A percentile compares a stretch with the other conserved stretches of the same genome.
phyloP scores from a whole-genome alignment of 2,888 invertebrate species.

The Odiellus spinosus region DNA sequence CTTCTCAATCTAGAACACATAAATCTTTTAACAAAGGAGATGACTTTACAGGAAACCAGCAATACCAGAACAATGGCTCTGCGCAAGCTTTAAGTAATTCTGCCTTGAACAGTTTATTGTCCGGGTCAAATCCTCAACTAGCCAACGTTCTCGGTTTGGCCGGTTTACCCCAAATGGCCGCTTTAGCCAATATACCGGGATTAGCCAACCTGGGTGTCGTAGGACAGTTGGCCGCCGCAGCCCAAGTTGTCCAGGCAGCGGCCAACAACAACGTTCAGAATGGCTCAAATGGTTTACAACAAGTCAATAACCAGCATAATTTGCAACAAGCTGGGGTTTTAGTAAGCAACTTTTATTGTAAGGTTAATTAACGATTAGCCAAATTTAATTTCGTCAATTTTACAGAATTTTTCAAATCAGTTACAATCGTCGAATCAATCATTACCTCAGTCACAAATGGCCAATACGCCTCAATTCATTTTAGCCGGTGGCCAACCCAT shows the following conservation, averaged over 20 bases:
- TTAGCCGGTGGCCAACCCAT: constrained; percentile 79
- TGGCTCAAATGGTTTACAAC: constrained; percentile 3
- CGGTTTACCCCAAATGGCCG: not conserved
- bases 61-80: not conserved
- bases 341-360: not conserved
- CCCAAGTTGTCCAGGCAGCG: not conserved
- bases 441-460: not conserved
- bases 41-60: constrained; percentile 1
- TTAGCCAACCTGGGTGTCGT: not conserved
- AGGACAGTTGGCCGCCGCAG: not conserved
- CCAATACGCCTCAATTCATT: constrained; percentile 67
- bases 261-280: not conserved
- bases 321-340: constrained; percentile 2
- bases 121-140: not conserved
- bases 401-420: not conserved
- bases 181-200: not conserved
- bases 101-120: too few species aligned
- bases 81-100: constrained; percentile 1
- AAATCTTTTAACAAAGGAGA: too few species aligned
- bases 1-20: too few species aligned
- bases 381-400: too few species aligned
- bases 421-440: too few species aligned
- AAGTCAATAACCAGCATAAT: constrained; percentile 9
- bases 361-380: too few species aligned
- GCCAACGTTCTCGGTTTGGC: not conserved